phyloP scores from a whole-genome alignment of 2,888 invertebrate species.

The Venustoraphidia nigricollis region DNA sequence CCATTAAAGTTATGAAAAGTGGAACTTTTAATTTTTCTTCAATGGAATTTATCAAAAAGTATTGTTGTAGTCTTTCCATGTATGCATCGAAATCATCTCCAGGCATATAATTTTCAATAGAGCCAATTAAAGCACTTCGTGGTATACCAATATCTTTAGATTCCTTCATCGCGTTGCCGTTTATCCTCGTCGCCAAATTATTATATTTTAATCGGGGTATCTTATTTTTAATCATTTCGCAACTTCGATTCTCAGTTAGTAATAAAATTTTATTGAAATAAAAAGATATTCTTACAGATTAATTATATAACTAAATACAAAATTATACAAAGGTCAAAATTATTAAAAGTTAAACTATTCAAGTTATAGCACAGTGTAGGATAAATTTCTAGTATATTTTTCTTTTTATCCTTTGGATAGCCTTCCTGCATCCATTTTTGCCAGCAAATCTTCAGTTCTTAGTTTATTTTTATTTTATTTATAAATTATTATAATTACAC shows the following conservation, averaged over 20 bases:
- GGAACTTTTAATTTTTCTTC: constrained; percentile 2
- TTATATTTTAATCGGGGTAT: constrained; percentile 6
- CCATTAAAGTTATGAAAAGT: constrained; percentile 5
- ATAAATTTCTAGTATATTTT: constrained; percentile 1
- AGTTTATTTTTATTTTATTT: background rate
- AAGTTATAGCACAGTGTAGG: background rate
- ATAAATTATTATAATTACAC: too few relatives aligned
- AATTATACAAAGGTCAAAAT: too few relatives aligned
- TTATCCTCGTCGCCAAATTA: too few relatives aligned
- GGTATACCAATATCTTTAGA: constrained; percentile 11
- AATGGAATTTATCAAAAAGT: constrained; percentile 2
- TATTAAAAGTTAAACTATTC: too few relatives aligned
- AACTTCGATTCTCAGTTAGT: too few relatives aligned
- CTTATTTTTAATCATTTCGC: too few relatives aligned
- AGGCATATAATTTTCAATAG: constrained; percentile 6
- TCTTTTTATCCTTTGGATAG: background rate
- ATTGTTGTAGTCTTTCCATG: constrained; percentile 1
- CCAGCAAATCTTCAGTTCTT: background rate
- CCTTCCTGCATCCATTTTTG: constrained; percentile 1
- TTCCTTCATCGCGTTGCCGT: constrained; percentile 11
- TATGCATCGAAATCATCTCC: background rate
- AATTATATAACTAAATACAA: too few relatives aligned
- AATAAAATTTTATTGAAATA: too few relatives aligned
- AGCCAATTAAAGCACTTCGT: constrained; percentile 8
- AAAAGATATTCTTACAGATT: too few relatives aligned